Base-by-base conservation (phyloP, 2,113 vertebrate genomes). In the Myiagra hebetior region DNA sequence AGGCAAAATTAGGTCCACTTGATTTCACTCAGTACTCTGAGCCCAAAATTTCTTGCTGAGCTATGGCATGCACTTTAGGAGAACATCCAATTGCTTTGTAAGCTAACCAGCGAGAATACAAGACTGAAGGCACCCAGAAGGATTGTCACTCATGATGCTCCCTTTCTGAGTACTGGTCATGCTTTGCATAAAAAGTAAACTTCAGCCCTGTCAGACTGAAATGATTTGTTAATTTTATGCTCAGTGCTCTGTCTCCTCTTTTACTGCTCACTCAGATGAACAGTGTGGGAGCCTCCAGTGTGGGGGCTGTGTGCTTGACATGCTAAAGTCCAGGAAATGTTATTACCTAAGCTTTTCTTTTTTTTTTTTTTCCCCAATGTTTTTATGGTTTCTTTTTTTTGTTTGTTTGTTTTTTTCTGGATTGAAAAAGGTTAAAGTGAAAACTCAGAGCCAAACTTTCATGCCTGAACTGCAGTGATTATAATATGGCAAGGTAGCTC, bases 211-310 rank as follows among this genome's bases (percentile, higher is more conserved):
- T 60, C 80, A 87, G 74, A 75, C 37, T 44, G 55, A 67, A 91
- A 46, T 53, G 20, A 87, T 72, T 79, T 94, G 35, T 60, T 94
- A 41, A 68, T 76, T 42, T 82, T 89, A 11, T 46, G 64, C 27
- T 78, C 52, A 53, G 35, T 31, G 56, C 10, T 91, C 60, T 84
- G 73, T 73, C 55, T 68, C 19, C 39, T 18, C 47, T 55, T 39
- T 35, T 50, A 15, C 30, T 35, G 53, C 75, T 77, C 13, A 1
- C 47, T 68, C 49, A 44, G 55, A 63, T 0, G 0, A 67, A 56
- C 5, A 37, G 8, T 4, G 9, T 42, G 31, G 9, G 50, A 74
- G 21, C 5, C 21, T 24, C 19, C 35, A 46, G 1, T 0, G 3
- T 52, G 65, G 33, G 56, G 19, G 42, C 10, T 85, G n/a, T 27